Conservation (phyloP, 1,140 invertebrate genomes). For the Eumeta japonica region DNA sequence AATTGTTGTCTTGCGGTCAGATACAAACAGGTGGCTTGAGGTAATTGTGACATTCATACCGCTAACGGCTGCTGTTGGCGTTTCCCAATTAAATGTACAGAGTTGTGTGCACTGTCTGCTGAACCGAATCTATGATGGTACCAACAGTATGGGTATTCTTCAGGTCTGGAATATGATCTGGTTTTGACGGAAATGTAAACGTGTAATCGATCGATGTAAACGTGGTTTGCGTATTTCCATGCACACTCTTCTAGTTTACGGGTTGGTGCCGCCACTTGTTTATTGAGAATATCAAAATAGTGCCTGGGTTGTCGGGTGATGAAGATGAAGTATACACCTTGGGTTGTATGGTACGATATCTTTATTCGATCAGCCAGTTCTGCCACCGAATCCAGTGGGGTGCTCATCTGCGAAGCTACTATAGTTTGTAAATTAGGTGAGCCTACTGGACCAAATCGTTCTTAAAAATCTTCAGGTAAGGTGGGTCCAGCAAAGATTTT, state of each 20-base stretch:
- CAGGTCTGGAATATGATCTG: conserved; percentile 7
- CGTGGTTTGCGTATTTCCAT: neutral
- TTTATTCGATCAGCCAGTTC: conserved; percentile 6
- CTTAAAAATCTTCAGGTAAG: conserved; percentile 13
- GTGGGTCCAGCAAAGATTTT: conserved; percentile 9
- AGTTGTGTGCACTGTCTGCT: conserved; percentile 9
- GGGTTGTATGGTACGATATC: neutral
- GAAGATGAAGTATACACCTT: too few relatives aligned
- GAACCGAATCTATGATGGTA: conserved; percentile 7
- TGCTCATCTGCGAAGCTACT: conserved; percentile 5
- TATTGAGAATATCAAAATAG: neutral
- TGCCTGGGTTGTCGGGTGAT: conserved; percentile 2
- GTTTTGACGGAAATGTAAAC: neutral
- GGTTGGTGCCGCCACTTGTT: conserved; percentile 1
- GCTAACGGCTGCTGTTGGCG: conserved; percentile 15
- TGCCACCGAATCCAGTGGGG: conserved; percentile 2
- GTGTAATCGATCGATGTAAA: neutral
- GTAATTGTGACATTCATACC: conserved; percentile 13
- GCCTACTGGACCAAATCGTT: conserved; percentile 22
- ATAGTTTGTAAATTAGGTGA: conserved; percentile 8
- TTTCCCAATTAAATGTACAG: conserved; percentile 16
- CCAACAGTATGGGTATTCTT: too few relatives aligned
- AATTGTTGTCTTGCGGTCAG: conserved; percentile 12
- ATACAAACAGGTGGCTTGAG: too few relatives aligned
- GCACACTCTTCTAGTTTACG: too few relatives aligned